Evolutionary conservation across 1,140 invertebrate genomes (phyloP).

Genomic region (Drosophila azteca): DNA sequence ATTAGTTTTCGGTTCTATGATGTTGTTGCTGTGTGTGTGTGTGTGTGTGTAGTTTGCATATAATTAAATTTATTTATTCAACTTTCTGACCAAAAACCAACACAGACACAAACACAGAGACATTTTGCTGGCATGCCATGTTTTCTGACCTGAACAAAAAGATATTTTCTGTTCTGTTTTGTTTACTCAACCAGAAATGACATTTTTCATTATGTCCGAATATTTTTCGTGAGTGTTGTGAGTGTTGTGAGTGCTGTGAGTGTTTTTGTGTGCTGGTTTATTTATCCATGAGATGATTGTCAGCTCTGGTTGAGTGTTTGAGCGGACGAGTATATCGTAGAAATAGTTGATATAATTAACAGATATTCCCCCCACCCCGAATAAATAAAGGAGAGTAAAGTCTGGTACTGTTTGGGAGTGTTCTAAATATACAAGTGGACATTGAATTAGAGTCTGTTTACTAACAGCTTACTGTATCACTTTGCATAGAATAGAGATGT

Average conservation of each 20-base stretch:
- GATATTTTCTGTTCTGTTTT: conserved; percentile 37
- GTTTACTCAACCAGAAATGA: conserved; percentile 55
- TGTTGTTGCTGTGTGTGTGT: conserved; percentile 29
- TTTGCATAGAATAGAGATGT: no score
- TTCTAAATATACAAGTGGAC: no score
- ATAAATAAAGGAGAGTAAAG: no score
- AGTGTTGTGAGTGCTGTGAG: no score
- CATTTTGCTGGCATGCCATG: conserved; percentile 27
- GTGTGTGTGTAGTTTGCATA: conserved; percentile 50
- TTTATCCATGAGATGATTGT: conserved; percentile 47
- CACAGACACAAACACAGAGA: conserved; percentile 11
- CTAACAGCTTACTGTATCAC: no score
- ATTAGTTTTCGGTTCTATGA: conserved; percentile 35
- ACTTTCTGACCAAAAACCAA: conserved; percentile 38
- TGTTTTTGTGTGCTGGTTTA: conserved; percentile 24
- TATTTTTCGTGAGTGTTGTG: conserved; percentile 19
- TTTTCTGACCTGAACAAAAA: conserved; percentile 23
- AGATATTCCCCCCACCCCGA: conserved; percentile 10
- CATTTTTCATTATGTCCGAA: conserved; percentile 56
- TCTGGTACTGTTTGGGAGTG: no score
- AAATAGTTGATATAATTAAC: conserved; percentile 47
- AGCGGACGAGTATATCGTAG: conserved; percentile 5
- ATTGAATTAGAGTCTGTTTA: no score
- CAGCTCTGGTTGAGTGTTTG: conserved; percentile 6
- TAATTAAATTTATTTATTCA: conserved; percentile 61